Percentiles rank a stretch among this genome's conserved stretches.
Conservation (phyloP, 2,888 invertebrate genomes). For the Torymus tubicola region DNA sequence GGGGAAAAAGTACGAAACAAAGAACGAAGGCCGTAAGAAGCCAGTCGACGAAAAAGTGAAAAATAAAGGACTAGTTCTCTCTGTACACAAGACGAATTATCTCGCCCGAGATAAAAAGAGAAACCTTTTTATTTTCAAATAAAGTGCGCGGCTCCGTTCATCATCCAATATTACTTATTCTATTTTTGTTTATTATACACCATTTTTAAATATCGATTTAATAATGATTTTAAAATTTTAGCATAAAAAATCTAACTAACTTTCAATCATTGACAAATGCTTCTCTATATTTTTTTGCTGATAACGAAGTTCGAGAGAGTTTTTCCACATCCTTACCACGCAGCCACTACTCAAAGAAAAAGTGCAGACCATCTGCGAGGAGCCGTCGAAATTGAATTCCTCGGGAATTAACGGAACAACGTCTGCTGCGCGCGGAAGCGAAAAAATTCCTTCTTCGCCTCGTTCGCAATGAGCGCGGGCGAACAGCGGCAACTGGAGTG, state of each 20-base stretch:
- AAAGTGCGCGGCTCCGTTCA: slow-evolving; percentile 4
- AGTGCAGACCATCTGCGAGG: slow-evolving; percentile 20
- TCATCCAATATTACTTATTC: slow-evolving; percentile 14
- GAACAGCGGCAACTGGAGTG: slow-evolving; percentile 11
- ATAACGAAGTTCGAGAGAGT: background rate
- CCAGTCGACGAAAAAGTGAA: slow-evolving; percentile 15
- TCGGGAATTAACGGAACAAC: slow-evolving; percentile 43
- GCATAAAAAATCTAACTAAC: too few species aligned
- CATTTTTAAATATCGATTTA: background rate
- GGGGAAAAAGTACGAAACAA: slow-evolving; percentile 29
- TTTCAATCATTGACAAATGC: background rate
- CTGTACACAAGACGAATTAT: slow-evolving; percentile 47
- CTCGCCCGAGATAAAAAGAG: slow-evolving; percentile 5
- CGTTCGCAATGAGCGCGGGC: slow-evolving; percentile 9
- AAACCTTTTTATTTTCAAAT: slow-evolving; percentile 32
- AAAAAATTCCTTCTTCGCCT: slow-evolving; percentile 36
- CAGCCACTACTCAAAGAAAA: background rate
- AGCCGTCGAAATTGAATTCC: slow-evolving; percentile 46
- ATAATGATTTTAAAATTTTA: too few species aligned
- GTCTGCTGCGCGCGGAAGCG: slow-evolving; percentile 4
- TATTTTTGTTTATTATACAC: background rate
- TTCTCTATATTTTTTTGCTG: background rate
- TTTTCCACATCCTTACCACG: slow-evolving; percentile 6
- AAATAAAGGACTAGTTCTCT: slow-evolving; percentile 22
- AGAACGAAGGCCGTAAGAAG: slow-evolving; percentile 39